Evolutionary conservation across 2,888 invertebrate genomes (phyloP), one percentile per base, ranked within the genome.

Genomic region (Clitarchus hookeri): DNA sequence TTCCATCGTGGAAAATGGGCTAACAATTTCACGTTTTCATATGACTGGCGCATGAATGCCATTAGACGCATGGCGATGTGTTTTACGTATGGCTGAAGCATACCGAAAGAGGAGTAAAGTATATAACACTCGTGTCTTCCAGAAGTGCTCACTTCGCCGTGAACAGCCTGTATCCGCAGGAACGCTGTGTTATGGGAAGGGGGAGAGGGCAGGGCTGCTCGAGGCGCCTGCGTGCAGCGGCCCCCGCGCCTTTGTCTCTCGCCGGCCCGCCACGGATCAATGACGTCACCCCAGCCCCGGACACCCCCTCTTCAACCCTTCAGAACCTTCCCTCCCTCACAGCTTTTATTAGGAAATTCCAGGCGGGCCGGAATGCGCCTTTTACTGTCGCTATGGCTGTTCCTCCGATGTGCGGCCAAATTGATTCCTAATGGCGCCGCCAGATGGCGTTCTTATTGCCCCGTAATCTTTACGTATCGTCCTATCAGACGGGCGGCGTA

Each of bases 331-430:
- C 27, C 6, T 19, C 85, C 82, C 84, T 48, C 84, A 44, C 36
- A 79, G 79, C 85, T 85, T 88, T 88, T 88, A 88, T 88, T 88
- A 88, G 87, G 88, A 88, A 88, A 88, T 88, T 88, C 88, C 88
- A 87, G 87, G 85, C 86, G 23, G 86, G 86, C 85, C 84, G 88
- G 88, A 88, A 88, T 88, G 88, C 86, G 88, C 87, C 83, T 88
- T 87, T 88, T 87, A 87, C 85, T 86, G 87, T 83, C 87, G 87
- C 85, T 84, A 83, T 84, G 86, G 84, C 79, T 84, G 82, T 82
- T 82, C 44, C 36, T 27, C 25, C 77, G 54, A 83, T 25, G 78
- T 36, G 85, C 53, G 86, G 82, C 44, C 86, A 86, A 88, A 88
- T 88, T 88, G 88, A 88, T 88, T 88, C 88, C 87, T 88, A 88